Percentiles rank a stretch among this genome's conserved stretches.
Conservation (phyloP, 2,888 invertebrate species). For the Ganaspis brasiliensis region DNA sequence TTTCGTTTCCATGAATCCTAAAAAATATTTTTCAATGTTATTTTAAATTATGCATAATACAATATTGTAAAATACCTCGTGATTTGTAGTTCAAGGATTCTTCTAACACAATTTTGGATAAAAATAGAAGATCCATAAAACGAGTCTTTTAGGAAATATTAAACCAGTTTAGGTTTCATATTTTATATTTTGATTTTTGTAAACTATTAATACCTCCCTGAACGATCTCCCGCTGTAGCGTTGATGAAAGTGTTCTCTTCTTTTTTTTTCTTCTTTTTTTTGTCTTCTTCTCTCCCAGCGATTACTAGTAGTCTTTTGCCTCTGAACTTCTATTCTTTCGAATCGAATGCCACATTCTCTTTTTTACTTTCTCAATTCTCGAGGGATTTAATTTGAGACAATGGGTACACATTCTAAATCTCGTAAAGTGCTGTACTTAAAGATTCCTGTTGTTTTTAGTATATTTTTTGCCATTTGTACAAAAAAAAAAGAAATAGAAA, state of each 20-base stretch:
- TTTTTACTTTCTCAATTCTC: constrained; percentile 20
- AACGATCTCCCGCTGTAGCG: neutral
- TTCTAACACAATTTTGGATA: neutral
- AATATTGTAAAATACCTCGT: too few relatives aligned
- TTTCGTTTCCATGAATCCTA: neutral
- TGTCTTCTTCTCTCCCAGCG: neutral
- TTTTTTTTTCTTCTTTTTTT: constrained; percentile 11
- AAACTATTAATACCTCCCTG: neutral
- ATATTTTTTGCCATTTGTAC: too few relatives aligned
- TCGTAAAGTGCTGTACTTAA: neutral
- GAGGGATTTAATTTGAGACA: constrained; percentile 34
- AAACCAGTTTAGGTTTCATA: neutral
- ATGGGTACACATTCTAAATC: neutral
- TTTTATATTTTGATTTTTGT: neutral
- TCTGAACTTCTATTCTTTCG: constrained; percentile 35
- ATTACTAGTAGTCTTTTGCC: too few relatives aligned
- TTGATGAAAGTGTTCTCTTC: neutral
- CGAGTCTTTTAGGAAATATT: too few relatives aligned
- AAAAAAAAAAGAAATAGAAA: neutral
- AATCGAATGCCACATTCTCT: constrained; percentile 14
- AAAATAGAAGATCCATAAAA: too few relatives aligned
- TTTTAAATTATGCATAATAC: neutral
- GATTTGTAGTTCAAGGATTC: too few relatives aligned
- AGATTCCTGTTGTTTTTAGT: too few relatives aligned
- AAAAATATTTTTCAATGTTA: neutral